phyloP scores from a whole-genome alignment of 2,797 vertebrate genomes.

The Esox masquinongy region DNA sequence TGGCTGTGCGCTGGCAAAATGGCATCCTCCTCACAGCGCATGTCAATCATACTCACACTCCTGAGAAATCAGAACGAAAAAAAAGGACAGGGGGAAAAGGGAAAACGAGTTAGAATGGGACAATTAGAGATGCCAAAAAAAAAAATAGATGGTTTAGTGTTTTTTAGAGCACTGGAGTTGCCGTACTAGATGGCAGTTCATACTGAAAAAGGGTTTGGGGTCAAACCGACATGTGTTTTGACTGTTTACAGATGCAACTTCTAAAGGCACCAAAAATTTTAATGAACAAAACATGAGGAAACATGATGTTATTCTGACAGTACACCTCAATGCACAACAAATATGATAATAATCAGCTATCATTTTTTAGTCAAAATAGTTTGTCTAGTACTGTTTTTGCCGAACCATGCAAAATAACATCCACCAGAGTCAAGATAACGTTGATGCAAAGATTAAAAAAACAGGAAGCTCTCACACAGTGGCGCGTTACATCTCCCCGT shows the following conservation, averaged over 20 bases:
- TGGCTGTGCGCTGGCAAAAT: constrained; percentile 86
- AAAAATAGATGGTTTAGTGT: background rate
- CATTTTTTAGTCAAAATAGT: background rate
- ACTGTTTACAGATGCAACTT: background rate
- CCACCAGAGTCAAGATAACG: background rate
- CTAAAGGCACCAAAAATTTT: background rate
- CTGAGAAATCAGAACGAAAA: constrained; percentile 57
- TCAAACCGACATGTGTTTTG: background rate
- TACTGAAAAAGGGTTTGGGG: background rate
- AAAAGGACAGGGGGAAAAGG: background rate
- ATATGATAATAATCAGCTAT: background rate
- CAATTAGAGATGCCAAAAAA: background rate
- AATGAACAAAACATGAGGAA: background rate
- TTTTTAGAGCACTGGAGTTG: background rate
- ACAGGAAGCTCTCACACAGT: background rate
- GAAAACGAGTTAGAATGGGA: background rate
- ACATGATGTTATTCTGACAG: background rate
- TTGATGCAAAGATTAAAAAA: background rate
- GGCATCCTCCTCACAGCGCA: constrained; percentile 87
- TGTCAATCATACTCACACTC: constrained; percentile 95
- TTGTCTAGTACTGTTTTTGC: background rate
- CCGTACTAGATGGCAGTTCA: background rate
- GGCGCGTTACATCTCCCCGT: background rate
- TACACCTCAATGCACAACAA: background rate
- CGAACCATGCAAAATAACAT: background rate